Percentiles rank a stretch among this genome's conserved stretches.
Evolutionary conservation across 2,797 vertebrate genomes (phyloP).

Genomic region (Aulostomus chinensis): DNA sequence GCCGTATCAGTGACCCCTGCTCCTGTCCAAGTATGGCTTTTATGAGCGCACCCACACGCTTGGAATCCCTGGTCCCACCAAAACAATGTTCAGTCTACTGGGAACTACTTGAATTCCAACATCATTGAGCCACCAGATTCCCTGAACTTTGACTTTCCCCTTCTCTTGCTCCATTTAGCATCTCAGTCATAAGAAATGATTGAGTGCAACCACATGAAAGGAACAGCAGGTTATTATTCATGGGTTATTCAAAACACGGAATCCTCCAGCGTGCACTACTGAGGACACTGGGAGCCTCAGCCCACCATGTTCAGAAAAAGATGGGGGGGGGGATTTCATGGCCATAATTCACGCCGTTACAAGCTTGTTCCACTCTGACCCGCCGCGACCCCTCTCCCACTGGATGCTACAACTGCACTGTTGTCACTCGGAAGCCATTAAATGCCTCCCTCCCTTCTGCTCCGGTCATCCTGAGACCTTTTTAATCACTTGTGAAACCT

Average conservation of each 20-base stretch:
- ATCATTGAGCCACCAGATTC: too few species aligned
- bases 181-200: not conserved
- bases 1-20: slow-evolving; percentile 42
- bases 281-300: too few species aligned
- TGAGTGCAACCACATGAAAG: not conserved
- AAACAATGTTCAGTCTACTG: slow-evolving; percentile 21
- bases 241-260: too few species aligned
- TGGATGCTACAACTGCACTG: too few species aligned
- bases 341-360: too few species aligned
- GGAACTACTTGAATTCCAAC: slow-evolving; percentile 1
- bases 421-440: slow-evolving; percentile 53
- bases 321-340: too few species aligned
- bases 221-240: not conserved
- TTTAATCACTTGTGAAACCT: slow-evolving; percentile 30
- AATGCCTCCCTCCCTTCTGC: slow-evolving; percentile 30
- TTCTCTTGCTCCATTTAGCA: not conserved
- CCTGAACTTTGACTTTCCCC: not conserved
- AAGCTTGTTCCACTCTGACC: too few species aligned
- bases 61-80: slow-evolving; percentile 17
- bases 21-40: slow-evolving; percentile 32
- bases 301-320: too few species aligned
- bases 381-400: too few species aligned
- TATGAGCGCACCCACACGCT: slow-evolving; percentile 28
- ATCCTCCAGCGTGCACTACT: too few species aligned
- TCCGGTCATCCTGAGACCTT: too few species aligned